Evolutionary conservation across 2,888 invertebrate genomes (phyloP), one percentile per base, ranked within the genome.

Genomic region (Orthosia gothica): DNA sequence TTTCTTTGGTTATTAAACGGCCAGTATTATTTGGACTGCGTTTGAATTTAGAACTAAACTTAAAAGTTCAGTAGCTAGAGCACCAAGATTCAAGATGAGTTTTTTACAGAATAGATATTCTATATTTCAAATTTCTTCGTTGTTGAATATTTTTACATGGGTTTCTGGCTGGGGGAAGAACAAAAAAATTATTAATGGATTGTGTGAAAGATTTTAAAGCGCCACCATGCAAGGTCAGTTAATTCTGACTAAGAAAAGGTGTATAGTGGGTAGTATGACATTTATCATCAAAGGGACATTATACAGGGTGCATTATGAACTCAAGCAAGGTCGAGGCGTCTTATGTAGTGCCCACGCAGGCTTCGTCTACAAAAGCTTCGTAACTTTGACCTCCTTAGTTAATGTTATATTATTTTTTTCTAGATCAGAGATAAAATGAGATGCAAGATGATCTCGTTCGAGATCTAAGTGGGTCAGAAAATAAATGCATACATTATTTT

Each of bases 381-480:
- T 81, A 81, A 81, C 81, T 81, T 67, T 78, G 78, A 78, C 78
- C 81, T 81, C 49, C 26, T 78, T 68, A 49, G 18, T 55, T 54
- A 58, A 57, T 63, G 49, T 12, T 50, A 70, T 49, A 59, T 70
- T 61, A 1, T 76, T 74, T n/a, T 58, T 81, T 57, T 74, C 3
- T 20, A 75, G 59, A 80, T 76, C 40, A 18, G 0, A 75, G 67
- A 75, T 81, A 0, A 75, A 68, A 81, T 67, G 81, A 58, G 49
- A 67, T 57, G 26, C 45, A 50, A 74, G 55, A 81, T 16, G 55
- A 67, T 63, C 52, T 62, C 49, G 26, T 32, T 18, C 20, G 18
- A 20, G 9, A 74, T 66, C 40, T 65, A 62, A 74, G 5, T 74
- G 18, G 61, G 81, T 73, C 52, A 65, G 0, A 45, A 26, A n/a